Evolutionary conservation across 2,888 invertebrate genomes (phyloP).

Genomic region (Mesochorus sp.): DNA sequence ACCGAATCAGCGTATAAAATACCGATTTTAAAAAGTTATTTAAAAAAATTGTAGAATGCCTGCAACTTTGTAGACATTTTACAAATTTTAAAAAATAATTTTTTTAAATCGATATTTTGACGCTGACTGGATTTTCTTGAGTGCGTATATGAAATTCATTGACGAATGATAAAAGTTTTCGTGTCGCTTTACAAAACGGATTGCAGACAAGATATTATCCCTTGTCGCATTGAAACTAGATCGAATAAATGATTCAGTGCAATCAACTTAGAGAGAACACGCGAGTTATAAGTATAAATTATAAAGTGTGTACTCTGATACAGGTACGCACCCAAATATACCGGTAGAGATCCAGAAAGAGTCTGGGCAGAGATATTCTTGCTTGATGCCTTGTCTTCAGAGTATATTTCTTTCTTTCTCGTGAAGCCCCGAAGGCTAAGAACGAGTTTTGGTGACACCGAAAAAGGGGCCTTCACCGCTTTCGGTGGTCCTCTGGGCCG

Average conservation of each 20-base stretch:
- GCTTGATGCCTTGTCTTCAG: conserved; percentile 14
- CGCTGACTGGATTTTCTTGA: no score
- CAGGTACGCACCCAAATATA: conserved; percentile 22
- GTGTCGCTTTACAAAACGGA: no score
- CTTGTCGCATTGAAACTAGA: no score
- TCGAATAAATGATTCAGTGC: background rate
- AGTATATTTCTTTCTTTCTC: conserved; percentile 6
- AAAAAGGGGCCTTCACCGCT: conserved; percentile 72
- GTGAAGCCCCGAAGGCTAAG: conserved; percentile 60
- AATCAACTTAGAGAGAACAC: background rate
- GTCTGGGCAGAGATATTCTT: conserved; percentile 31
- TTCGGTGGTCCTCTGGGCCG: conserved; percentile 63
- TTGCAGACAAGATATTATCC: no score
- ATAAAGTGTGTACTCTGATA: conserved; percentile 72
- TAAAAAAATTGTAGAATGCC: no score
- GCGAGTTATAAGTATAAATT: conserved; percentile 64
- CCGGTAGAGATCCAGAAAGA: conserved; percentile 24
- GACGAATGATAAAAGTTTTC: no score
- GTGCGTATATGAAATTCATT: no score
- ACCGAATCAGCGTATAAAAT: no score
- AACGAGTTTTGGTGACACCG: conserved; percentile 81
- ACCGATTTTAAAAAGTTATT: no score
- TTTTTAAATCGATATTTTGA: no score
- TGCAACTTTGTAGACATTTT: no score
- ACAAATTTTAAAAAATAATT: no score